Conservation (phyloP, 2,113 vertebrate genomes). For the Nothocercus julius region DNA sequence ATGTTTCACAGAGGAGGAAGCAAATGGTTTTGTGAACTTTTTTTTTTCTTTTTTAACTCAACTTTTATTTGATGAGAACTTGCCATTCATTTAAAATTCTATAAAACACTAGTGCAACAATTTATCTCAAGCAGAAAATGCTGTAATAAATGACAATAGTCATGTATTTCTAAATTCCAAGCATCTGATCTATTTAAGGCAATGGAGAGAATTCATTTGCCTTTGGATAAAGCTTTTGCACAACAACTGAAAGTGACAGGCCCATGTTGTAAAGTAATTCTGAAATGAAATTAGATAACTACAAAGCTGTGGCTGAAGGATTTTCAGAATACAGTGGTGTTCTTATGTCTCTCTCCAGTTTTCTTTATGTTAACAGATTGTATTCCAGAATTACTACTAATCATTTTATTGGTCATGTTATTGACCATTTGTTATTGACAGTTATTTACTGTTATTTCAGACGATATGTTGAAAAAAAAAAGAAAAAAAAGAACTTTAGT, state of each 20-base stretch:
- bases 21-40: slow-evolving; percentile 27
- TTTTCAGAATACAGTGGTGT: not conserved
- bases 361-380: not conserved
- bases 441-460: not conserved
- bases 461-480: not conserved
- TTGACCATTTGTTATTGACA: no score
- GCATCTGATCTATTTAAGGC: not conserved
- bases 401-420: not conserved
- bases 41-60: not conserved
- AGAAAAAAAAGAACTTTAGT: not conserved
- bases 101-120: not conserved
- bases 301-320: not conserved
- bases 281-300: not conserved
- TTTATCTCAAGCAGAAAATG: not conserved
- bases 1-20: slow-evolving; percentile 54
- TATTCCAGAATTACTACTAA: not conserved
- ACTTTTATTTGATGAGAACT: slow-evolving; percentile 11
- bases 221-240: not conserved
- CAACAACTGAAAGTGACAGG: not conserved
- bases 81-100: slow-evolving; percentile 22
- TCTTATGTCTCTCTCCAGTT: not conserved
- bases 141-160: not conserved
- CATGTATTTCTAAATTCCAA: not conserved
- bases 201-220: not conserved
- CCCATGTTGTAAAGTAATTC: not conserved